These are phyloP conservation scores for Paraplagusia blochii DNA, from an alignment of 2,113 vertebrate species.

Conservation along the genomic window DNA sequence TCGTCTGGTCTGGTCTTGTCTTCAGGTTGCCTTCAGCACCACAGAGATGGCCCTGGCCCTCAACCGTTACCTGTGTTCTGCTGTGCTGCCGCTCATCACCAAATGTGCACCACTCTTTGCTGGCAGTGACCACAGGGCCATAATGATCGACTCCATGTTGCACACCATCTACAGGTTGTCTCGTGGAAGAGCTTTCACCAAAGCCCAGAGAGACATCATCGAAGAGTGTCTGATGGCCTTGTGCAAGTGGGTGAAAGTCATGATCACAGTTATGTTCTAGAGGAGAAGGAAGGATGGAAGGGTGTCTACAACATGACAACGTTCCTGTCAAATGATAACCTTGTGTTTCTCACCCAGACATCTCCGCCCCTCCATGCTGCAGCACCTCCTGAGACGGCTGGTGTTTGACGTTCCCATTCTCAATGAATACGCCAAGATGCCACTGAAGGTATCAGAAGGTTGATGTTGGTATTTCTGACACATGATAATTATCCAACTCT, in stretches of 20 bases:
- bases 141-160: slow-evolving; percentile 97
- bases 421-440: slow-evolving; percentile 93
- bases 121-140: slow-evolving; percentile 90
- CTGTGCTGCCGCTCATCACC: slow-evolving; percentile 91
- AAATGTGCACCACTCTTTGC: slow-evolving; percentile 93
- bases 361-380: slow-evolving; percentile 89
- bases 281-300: too few species aligned
- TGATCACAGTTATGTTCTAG: too few species aligned
- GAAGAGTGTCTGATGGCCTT: slow-evolving; percentile 94
- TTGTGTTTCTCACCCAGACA: slow-evolving; percentile 69
- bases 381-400: slow-evolving; percentile 86
- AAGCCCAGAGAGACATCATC: slow-evolving; percentile 92
- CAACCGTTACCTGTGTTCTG: slow-evolving; percentile 90
- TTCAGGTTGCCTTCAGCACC: slow-evolving; percentile 87
- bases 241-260: slow-evolving; percentile 78
- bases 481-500: too few species aligned
- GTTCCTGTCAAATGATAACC: neutral
- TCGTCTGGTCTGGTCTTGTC: slow-evolving; percentile 1
- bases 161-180: slow-evolving; percentile 94
- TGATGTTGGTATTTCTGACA: too few species aligned
- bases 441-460: slow-evolving; percentile 79
- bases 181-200: slow-evolving; percentile 91
- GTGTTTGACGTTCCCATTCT: slow-evolving; percentile 94
- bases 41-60: slow-evolving; percentile 94
- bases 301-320: too few species aligned